Conservation (phyloP, 2,113 vertebrate genomes). For the Phyllostomus hastatus region DNA sequence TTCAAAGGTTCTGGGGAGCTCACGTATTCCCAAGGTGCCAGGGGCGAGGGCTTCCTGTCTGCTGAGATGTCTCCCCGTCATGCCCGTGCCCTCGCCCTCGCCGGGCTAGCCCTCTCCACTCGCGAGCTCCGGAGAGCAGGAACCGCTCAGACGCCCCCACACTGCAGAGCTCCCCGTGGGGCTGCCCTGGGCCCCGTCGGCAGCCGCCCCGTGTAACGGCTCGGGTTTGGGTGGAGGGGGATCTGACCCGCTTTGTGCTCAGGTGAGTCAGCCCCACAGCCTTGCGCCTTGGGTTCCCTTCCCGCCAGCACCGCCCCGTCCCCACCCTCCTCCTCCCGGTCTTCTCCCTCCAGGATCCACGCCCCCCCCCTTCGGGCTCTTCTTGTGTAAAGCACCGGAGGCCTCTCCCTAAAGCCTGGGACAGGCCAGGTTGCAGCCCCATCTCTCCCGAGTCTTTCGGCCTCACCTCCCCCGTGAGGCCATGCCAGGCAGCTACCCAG, state of each 20-base stretch:
- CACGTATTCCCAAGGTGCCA: background rate
- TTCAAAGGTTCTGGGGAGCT: background rate
- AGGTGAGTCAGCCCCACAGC: too few relatives aligned
- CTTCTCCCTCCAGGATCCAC: background rate
- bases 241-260: background rate
- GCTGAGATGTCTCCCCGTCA: background rate
- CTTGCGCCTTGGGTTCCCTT: background rate
- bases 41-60: background rate
- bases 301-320: background rate
- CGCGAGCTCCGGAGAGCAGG: accelerated
- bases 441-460: too few relatives aligned
- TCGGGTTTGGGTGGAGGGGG: background rate
- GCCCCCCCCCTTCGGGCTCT: background rate
- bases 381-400: background rate
- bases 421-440: background rate
- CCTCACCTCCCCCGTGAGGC: accelerated
- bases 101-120: too few relatives aligned
- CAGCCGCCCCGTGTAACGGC: background rate
- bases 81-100: accelerated
- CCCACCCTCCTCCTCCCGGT: too few relatives aligned
- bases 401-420: background rate
- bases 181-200: background rate
- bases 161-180: background rate
- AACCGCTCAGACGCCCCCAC: too few relatives aligned
- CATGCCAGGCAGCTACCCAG: background rate